Base-by-base conservation (phyloP, 2,888 invertebrate genomes). In the Tinea semifulvella region DNA sequence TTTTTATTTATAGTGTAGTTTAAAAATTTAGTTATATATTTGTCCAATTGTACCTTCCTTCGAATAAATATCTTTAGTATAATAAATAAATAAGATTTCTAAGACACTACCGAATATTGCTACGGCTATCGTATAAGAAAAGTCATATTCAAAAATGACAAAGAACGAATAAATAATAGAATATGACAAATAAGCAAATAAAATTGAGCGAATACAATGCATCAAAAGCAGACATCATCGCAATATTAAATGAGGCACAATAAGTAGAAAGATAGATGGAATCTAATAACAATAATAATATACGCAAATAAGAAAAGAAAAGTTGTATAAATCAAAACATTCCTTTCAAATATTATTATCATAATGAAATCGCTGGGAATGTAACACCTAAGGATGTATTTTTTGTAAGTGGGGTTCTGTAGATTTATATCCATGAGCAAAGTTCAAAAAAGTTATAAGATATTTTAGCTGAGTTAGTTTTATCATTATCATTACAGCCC, bases 341-440 rank as follows among this genome's bases (percentile, higher is more conserved):
- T 60, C 53, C 51, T 54, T 48, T 45, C 46, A 26, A 43, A 39
- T 48, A 43, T 47, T 51, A 50, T 62, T 71, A 73, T 72, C 72
- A 55, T 72, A 73, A 74, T 73, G 70, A 73, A 68, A 74, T 74
- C 70, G 40, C 22, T 22, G 40, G 40, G 22, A 40, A 20, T 36
- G 36, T 36, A 16, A 36, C 18, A 17, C 18, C 16, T 18, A 16
- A 13, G 2, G 25, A 14, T 31, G 31, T 5, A 22, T 31, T 31
- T 4, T 13, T 31, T 31, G 11, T 2, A 3, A 4, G 13, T 13
- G 3, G 31, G 18, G 36, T 36, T 18, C 36, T 10, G 36, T 36
- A 36, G 35, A 35, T 7, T 22, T n/a, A n/a, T n/a, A n/a, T n/a
- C n/a, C n/a, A n/a, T n/a, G n/a, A n/a, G n/a, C n/a, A n/a, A n/a